These are phyloP conservation scores for Bombus affinis DNA, from an alignment of 1,140 invertebrate species.

Conservation along the genomic window DNA sequence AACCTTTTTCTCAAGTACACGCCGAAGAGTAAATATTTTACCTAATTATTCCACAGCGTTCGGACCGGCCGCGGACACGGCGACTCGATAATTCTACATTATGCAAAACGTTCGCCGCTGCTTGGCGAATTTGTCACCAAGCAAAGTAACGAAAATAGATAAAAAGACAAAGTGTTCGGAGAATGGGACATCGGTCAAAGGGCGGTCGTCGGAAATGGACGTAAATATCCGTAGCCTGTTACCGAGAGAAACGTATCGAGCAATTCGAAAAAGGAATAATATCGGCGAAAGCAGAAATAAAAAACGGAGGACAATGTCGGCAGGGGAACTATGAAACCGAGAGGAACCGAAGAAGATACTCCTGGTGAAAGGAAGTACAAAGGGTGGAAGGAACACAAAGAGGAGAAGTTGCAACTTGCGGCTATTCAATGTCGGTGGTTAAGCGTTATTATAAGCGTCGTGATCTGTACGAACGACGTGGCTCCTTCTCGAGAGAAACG, in stretches of 20 bases:
- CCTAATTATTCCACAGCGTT: no score
- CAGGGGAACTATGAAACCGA: background rate
- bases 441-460: slow-evolving; percentile 70
- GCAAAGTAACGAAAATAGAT: no score
- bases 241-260: background rate
- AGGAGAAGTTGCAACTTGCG: slow-evolving; percentile 68
- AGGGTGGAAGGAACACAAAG: slow-evolving; percentile 60
- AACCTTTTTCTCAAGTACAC: no score
- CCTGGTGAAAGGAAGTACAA: background rate
- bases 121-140: no score
- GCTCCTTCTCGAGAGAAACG: slow-evolving; percentile 52
- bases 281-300: no score
- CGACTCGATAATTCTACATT: no score
- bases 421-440: slow-evolving; percentile 65
- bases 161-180: no score
- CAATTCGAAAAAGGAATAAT: background rate
- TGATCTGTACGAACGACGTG: slow-evolving; percentile 62
- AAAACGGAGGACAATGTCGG: background rate
- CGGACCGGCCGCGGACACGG: no score
- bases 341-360: background rate
- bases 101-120: no score
- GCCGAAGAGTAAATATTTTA: no score
- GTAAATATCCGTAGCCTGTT: background rate
- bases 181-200: no score
- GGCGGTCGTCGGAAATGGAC: no score